These are phyloP conservation scores for Caerostris darwini DNA, from an alignment of 1,140 invertebrate species.

Conservation along the genomic window DNA sequence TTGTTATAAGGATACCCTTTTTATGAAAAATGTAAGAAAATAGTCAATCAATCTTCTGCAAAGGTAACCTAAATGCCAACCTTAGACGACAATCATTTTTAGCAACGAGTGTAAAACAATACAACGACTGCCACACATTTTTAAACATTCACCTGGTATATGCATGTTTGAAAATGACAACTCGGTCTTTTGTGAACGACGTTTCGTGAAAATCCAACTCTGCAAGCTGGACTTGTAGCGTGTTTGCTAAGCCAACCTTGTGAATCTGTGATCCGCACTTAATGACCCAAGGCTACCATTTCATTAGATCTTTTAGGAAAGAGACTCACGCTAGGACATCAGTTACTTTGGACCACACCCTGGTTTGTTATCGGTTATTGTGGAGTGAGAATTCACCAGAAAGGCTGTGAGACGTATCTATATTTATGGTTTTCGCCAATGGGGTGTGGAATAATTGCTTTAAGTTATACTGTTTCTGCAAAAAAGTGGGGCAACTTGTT, in stretches of 20 bases:
- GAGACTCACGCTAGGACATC: constrained; percentile 19
- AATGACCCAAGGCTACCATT: not conserved
- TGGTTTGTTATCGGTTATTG: not conserved
- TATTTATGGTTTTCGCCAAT: constrained; percentile 9
- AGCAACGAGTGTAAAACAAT: too few species aligned
- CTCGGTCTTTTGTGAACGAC: not conserved
- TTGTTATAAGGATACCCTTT: too few species aligned
- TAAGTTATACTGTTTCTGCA: not conserved
- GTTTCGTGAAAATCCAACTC: not conserved
- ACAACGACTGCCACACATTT: too few species aligned
- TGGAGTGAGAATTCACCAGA: not conserved
- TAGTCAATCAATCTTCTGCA: too few species aligned
- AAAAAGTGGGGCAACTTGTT: not conserved
- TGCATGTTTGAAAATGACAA: not conserved
- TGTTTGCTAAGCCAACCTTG: constrained; percentile 1
- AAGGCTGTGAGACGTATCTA: not conserved
- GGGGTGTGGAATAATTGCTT: constrained; percentile 1
- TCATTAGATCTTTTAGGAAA: constrained; percentile 1
- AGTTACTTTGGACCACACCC: not conserved
- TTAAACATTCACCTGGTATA: constrained; percentile 83
- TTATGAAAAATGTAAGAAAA: too few species aligned
- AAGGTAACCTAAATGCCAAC: too few species aligned
- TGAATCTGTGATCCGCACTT: not conserved
- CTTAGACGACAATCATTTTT: too few species aligned
- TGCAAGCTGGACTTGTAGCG: not conserved